Evolutionary conservation across 2,113 vertebrate species (phyloP).

Genomic region (Tachysurus fulvidraco): DNA sequence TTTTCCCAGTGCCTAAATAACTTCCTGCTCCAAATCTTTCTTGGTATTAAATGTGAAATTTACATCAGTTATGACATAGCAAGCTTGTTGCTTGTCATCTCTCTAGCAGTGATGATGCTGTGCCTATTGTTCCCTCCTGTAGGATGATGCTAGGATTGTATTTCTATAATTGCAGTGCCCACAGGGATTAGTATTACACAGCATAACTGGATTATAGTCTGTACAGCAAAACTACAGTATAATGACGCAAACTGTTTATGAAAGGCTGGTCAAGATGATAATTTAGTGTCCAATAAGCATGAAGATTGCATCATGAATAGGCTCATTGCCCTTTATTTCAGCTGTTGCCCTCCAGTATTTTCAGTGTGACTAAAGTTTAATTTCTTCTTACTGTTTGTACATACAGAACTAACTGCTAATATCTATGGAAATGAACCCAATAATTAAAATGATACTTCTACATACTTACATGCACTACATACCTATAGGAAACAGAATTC

Average conservation of each 20-base stretch:
- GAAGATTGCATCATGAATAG: not conserved
- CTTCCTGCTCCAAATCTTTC: not conserved
- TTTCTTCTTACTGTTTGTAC: not conserved
- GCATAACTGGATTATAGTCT: conserved; percentile 52
- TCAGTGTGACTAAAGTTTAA: not conserved
- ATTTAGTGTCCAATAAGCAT: not conserved
- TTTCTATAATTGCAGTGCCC: conserved; percentile 49
- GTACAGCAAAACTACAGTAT: conserved; percentile 14
- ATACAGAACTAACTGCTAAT: not conserved
- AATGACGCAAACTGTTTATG: conserved; percentile 24
- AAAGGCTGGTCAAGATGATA: conserved; percentile 36
- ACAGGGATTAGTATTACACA: conserved; percentile 25
- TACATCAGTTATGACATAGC: not conserved
- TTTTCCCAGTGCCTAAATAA: not conserved
- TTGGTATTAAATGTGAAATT: not conserved
- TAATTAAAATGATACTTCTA: not conserved
- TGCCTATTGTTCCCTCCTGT: conserved; percentile 5
- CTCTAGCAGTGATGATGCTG: conserved; percentile 13
- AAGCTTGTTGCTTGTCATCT: conserved; percentile 23
- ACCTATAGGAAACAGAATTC: not conserved
- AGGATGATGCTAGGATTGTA: conserved; percentile 44
- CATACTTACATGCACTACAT: not conserved
- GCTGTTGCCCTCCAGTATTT: not conserved
- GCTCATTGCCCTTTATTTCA: not conserved
- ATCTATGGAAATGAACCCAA: not conserved